Evolutionary conservation across 2,113 vertebrate species (phyloP).

Genomic region (Callipepla californica): DNA sequence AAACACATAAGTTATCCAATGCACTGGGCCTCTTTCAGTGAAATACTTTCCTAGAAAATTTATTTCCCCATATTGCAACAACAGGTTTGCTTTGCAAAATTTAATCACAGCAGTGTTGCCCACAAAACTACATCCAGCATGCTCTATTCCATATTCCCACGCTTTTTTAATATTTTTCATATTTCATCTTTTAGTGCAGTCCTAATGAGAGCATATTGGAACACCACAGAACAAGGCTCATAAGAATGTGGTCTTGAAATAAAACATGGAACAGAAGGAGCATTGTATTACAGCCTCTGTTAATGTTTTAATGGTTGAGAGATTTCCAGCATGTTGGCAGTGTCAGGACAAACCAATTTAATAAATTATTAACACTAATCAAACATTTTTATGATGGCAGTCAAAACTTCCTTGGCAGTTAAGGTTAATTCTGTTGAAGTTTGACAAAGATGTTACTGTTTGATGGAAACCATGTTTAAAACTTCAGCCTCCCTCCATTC

Average conservation of each 20-base stretch:
- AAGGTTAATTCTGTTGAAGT: constrained; percentile 66
- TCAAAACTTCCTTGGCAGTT: constrained; percentile 66
- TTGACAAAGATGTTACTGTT: constrained; percentile 73
- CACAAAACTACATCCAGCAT: constrained; percentile 26
- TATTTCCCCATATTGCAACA: constrained; percentile 30
- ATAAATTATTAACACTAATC: constrained; percentile 79
- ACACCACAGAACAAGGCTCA: constrained; percentile 52
- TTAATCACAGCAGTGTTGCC: not conserved
- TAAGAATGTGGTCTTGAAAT: constrained; percentile 65
- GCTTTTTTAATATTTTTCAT: constrained; percentile 67
- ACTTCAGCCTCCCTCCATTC: constrained; percentile 17
- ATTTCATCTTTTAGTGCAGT: constrained; percentile 66
- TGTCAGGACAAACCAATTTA: constrained; percentile 69
- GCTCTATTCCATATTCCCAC: constrained; percentile 54
- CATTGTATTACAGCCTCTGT: constrained; percentile 69
- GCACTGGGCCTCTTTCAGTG: not conserved
- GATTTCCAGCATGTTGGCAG: constrained; percentile 70
- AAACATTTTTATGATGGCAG: constrained; percentile 74
- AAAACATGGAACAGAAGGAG: constrained; percentile 56
- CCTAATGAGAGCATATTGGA: constrained; percentile 65
- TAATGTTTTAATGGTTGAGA: constrained; percentile 75
- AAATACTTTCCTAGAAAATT: not conserved
- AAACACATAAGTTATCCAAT: not conserved
- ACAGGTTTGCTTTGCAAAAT: constrained; percentile 27
- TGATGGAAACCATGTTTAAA: constrained; percentile 39